Evolutionary conservation across 2,113 vertebrate genomes (phyloP).

Genomic region (Thamnophis sirtalis): DNA sequence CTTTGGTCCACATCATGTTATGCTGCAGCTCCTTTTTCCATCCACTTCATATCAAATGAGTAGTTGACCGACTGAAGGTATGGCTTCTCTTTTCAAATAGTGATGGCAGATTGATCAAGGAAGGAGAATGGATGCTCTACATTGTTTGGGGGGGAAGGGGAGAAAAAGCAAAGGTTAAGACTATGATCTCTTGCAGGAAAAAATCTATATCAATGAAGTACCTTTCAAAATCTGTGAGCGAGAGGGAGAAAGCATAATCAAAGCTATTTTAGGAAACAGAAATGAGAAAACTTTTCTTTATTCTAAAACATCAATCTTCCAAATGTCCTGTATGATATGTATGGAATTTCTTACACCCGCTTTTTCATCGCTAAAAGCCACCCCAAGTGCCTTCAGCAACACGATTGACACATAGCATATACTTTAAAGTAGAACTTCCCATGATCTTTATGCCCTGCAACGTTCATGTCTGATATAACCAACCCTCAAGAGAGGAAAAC

Average conservation of each 20-base stretch:
- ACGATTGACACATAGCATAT: neutral
- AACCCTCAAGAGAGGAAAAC: neutral
- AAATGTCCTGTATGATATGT: neutral
- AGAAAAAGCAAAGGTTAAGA: constrained; percentile 5
- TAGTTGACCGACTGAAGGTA: constrained; percentile 90
- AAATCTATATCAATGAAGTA: neutral
- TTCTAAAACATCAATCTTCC: neutral
- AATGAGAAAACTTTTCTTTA: neutral
- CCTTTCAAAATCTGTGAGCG: too few species aligned
- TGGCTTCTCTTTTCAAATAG: constrained; percentile 91
- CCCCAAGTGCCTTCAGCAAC: neutral
- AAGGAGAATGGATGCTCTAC: constrained; percentile 85
- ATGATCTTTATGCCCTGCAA: neutral
- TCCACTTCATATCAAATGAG: constrained; percentile 83
- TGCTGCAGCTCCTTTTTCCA: neutral
- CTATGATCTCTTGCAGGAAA: neutral
- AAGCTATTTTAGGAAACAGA: neutral
- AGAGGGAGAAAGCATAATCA: neutral
- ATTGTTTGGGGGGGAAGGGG: constrained; percentile 5
- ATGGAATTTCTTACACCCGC: neutral
- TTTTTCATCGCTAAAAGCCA: neutral
- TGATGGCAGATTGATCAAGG: constrained; percentile 84
- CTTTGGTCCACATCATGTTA: constrained; percentile 37
- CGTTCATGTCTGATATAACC: neutral
- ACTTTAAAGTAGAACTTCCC: neutral